Conservation (phyloP, 2,797 vertebrate genomes). For the Poecilia picta region DNA sequence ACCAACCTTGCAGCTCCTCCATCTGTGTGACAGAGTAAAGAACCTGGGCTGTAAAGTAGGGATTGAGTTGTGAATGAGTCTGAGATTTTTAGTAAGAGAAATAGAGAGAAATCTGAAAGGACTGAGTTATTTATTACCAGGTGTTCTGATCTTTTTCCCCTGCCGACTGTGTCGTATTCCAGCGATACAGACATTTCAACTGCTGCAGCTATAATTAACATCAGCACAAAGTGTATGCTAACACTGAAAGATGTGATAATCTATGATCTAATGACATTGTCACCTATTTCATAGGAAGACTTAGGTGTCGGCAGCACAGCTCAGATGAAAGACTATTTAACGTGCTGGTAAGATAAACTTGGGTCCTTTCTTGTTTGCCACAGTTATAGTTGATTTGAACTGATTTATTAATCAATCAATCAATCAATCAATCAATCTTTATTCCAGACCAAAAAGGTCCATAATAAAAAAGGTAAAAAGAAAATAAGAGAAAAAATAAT, state of each 20-base stretch:
- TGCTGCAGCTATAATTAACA: background rate
- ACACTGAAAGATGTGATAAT: no score
- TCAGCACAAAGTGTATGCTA: background rate
- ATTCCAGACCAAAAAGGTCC: no score
- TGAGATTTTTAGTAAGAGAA: background rate
- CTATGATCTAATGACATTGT: background rate
- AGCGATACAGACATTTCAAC: background rate
- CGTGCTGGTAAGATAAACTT: no score
- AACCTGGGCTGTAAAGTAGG: background rate
- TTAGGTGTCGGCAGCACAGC: background rate
- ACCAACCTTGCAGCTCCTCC: background rate
- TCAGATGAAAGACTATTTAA: background rate
- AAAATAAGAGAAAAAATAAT: no score
- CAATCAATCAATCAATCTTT: no score
- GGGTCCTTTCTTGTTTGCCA: no score
- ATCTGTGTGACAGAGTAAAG: background rate
- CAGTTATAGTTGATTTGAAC: no score
- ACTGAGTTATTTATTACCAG: background rate
- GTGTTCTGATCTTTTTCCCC: background rate
- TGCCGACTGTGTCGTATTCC: background rate
- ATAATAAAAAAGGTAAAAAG: no score
- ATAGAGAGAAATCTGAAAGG: background rate
- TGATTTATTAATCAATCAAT: no score
- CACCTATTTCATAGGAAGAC: background rate
- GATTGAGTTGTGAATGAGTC: background rate